Evolutionary conservation across 2,113 vertebrate genomes (phyloP).

Genomic region (Columba janthina): DNA sequence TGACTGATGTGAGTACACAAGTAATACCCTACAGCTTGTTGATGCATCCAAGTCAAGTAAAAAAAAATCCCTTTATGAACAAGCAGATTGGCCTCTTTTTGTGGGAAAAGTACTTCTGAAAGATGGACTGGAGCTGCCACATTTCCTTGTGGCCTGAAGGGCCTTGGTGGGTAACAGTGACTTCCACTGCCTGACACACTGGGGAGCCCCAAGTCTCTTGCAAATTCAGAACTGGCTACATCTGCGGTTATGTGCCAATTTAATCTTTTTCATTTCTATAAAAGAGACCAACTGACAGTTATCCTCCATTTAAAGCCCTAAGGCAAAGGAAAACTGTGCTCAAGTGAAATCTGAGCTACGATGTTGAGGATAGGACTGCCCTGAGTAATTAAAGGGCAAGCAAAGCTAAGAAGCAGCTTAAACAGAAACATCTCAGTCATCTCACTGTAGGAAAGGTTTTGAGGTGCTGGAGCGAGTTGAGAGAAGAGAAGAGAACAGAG

Average conservation of each 20-base stretch:
- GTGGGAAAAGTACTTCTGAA: not conserved
- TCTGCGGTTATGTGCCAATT: not conserved
- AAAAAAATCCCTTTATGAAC: not conserved
- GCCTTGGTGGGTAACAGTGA: not conserved
- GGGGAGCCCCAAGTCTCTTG: not conserved
- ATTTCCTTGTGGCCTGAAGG: accelerated
- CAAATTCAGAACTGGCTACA: not conserved
- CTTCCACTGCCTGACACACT: not conserved
- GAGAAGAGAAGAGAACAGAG: no score
- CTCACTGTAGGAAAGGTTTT: no score
- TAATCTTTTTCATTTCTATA: not conserved
- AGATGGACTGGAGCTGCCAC: not conserved
- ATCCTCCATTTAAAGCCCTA: not conserved
- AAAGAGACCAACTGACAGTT: not conserved
- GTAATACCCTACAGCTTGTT: not conserved
- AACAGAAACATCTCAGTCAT: not conserved
- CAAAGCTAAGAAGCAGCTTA: not conserved
- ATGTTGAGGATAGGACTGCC: not conserved
- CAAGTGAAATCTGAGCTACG: not conserved
- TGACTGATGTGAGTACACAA: not conserved
- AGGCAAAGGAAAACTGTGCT: not conserved
- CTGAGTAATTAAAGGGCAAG: not conserved
- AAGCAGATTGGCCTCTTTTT: not conserved
- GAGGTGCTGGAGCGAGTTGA: no score
- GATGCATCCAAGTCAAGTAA: not conserved